Conservation (phyloP, 2,113 vertebrate genomes). For the Oreochromis spilurus region DNA sequence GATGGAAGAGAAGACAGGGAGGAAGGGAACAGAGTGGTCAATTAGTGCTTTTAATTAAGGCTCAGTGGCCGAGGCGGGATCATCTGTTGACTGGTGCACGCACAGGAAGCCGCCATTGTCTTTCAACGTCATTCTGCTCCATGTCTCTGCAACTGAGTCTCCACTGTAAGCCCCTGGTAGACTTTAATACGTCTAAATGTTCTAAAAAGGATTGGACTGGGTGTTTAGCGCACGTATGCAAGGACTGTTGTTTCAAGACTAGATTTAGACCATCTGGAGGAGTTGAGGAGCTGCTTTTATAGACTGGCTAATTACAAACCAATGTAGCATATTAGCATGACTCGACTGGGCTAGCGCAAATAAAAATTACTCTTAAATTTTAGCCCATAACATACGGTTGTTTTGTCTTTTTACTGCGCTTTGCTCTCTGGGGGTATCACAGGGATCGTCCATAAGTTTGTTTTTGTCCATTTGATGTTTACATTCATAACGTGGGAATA, state of each 20-base stretch:
- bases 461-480: not conserved
- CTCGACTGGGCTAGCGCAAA: not conserved
- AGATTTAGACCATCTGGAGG: not conserved
- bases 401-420: fast-evolving
- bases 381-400: not conserved
- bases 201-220: constrained; percentile 33
- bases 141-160: not conserved
- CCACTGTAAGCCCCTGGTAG: constrained; percentile 29
- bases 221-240: not conserved
- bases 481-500: not conserved
- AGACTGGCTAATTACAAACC: not conserved
- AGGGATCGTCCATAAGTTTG: not conserved
- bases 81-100: constrained; percentile 67
- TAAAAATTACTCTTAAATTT: not conserved
- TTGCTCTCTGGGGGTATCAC: not conserved
- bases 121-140: constrained; percentile 24
- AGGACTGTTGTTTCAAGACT: not conserved
- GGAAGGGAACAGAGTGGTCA: constrained; percentile 63
- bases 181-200: constrained; percentile 44
- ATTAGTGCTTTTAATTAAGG: constrained; percentile 80
- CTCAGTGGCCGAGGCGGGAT: constrained; percentile 64
- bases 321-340: not conserved
- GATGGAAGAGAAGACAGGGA: constrained; percentile 62
- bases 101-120: constrained; percentile 45
- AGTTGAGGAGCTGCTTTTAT: not conserved